These are phyloP conservation scores for Babylonia areolata DNA, from an alignment of 1,140 invertebrate genomes.

Conservation along the genomic window DNA sequence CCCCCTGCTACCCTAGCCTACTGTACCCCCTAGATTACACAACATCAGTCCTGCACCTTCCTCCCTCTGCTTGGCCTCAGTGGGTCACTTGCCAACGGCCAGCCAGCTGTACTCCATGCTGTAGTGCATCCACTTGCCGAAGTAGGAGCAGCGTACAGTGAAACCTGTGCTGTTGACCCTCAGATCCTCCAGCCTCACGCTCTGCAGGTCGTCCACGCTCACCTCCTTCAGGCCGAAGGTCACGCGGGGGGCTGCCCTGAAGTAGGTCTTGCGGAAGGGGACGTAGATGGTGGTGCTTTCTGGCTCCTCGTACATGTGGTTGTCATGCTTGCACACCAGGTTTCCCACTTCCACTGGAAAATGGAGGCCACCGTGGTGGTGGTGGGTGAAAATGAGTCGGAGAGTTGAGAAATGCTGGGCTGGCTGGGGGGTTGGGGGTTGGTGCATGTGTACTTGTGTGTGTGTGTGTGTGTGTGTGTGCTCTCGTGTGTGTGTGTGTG, in stretches of 20 bases:
- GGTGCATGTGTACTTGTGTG: not conserved
- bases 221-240: conserved; percentile 2
- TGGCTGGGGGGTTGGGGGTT: too few species aligned
- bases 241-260: not conserved
- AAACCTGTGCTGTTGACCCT: conserved; percentile 4
- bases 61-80: not conserved
- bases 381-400: not conserved
- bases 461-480: conserved; percentile 21
- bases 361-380: too few species aligned
- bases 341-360: conserved; percentile 16
- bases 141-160: not conserved
- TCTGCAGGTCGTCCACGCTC: conserved; percentile 18
- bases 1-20: not conserved
- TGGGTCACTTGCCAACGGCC: not conserved
- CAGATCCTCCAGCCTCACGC: not conserved
- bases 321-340: not conserved
- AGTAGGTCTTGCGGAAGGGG: conserved; percentile 15
- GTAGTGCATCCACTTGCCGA: conserved; percentile 24
- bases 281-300: conserved; percentile 6
- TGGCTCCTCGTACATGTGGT: not conserved
- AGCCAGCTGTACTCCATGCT: conserved; percentile 24
- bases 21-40: not conserved
- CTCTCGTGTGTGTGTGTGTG: not conserved
- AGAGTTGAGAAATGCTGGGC: not conserved
- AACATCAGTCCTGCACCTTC: not conserved